Conservation (phyloP, 92 coral and sea anemone species). For the Actinernus sp. region DNA sequence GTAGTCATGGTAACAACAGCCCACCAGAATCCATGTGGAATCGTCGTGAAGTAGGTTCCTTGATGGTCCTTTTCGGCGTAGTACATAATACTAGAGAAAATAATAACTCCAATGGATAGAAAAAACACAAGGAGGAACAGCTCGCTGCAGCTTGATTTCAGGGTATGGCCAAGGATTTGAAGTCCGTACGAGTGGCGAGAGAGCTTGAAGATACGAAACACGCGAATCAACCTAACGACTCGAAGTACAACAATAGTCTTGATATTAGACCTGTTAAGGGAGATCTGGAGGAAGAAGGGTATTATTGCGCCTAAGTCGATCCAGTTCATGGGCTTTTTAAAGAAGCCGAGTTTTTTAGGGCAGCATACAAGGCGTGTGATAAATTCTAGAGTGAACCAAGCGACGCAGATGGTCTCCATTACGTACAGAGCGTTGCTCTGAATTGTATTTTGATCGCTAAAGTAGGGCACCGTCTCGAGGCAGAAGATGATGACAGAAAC, state of each 20-base stretch:
- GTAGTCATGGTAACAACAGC: constrained; percentile 99
- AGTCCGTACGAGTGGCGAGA: constrained; percentile 99
- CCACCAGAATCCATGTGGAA: constrained; percentile 99
- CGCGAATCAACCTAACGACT: constrained; percentile 91
- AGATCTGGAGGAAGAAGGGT: constrained; percentile 83
- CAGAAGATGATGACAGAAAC: constrained; percentile 90
- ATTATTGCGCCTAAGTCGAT: constrained; percentile 94
- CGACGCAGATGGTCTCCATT: constrained; percentile 83
- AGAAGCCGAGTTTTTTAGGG: constrained; percentile 83
- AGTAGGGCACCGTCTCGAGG: constrained; percentile 89
- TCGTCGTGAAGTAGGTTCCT: constrained; percentile 73
- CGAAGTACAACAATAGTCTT: constrained; percentile 89
- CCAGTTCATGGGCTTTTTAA: constrained; percentile 98
- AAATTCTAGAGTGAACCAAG: constrained; percentile 90
- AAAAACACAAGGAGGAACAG: constrained; percentile 91
- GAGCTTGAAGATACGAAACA: constrained; percentile 92
- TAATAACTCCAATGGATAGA: constrained; percentile 94
- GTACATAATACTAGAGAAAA: constrained; percentile 90
- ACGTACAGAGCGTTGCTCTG: constrained; percentile 62
- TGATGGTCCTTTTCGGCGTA: constrained; percentile 90
- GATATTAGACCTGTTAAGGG: constrained; percentile 74
- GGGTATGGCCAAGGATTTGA: constrained; percentile 97
- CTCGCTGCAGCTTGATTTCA: constrained; percentile 93
- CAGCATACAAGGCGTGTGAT: constrained; percentile 72
- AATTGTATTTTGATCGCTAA: constrained; percentile 44